phyloP scores from a whole-genome alignment of 2,113 vertebrate genomes.

The Oxyruncus cristatus region DNA sequence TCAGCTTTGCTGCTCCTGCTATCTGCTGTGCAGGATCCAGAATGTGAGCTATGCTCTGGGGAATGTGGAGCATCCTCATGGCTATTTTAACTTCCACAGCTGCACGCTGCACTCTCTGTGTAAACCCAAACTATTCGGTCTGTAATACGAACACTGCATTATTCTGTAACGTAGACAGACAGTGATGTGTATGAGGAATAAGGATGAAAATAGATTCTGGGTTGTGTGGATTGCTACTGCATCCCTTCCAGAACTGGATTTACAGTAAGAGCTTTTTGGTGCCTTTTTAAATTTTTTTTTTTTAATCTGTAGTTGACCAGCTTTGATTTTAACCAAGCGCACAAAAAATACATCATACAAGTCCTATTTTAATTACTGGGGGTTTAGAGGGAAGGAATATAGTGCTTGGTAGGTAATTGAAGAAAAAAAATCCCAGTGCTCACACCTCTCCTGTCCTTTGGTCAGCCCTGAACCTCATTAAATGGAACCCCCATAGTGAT shows the following conservation, averaged over 20 bases:
- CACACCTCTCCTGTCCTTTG: neutral
- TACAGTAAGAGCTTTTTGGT: neutral
- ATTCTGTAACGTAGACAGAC: neutral
- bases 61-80: neutral
- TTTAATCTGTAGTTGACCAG: neutral
- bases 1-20: neutral
- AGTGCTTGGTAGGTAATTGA: neutral
- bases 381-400: neutral
- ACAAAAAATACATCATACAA: neutral
- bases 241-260: neutral
- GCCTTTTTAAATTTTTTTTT: neutral
- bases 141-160: neutral
- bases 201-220: slow-evolving; percentile 25
- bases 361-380: neutral
- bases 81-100: slow-evolving; percentile 54
- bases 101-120: neutral
- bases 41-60: neutral
- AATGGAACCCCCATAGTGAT: rapidly evolving
- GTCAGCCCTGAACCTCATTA: neutral
- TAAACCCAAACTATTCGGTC: neutral
- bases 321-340: neutral
- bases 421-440: neutral
- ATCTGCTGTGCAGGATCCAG: neutral
- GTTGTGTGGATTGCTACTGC: neutral
- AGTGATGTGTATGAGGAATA: neutral